Percentiles rank a stretch among this genome's conserved stretches.
phyloP scores from a whole-genome alignment of 2,797 vertebrate species.

The Urocyon cinereoargenteus region DNA sequence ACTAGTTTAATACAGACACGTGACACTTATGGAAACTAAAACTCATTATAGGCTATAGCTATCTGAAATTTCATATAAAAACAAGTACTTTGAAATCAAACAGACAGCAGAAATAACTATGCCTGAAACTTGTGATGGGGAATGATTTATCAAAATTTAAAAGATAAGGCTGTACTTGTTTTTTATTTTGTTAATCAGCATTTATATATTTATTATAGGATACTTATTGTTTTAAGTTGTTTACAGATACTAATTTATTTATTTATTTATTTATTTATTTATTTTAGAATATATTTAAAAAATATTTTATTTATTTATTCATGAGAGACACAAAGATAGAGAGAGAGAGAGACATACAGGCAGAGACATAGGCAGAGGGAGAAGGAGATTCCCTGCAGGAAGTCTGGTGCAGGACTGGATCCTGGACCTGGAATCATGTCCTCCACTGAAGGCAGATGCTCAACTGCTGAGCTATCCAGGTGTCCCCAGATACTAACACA shows the following conservation, averaged over 20 bases:
- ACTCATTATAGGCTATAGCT: conserved; percentile 1
- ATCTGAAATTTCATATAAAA: background rate
- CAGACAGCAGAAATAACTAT: background rate
- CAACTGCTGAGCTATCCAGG: too few relatives aligned
- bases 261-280: background rate
- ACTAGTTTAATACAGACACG: conserved; percentile 65
- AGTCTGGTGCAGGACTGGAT: too few relatives aligned
- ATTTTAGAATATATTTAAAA: too few relatives aligned
- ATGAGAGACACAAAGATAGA: too few relatives aligned
- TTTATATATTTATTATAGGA: background rate
- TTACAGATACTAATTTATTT: background rate
- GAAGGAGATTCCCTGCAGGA: too few relatives aligned
- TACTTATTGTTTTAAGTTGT: background rate
- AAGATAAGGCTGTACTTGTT: background rate
- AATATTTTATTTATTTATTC: too few relatives aligned
- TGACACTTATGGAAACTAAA: conserved; percentile 53
- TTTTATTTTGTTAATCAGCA: background rate
- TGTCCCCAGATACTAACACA: background rate
- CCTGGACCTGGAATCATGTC: too few relatives aligned
- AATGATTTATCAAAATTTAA: background rate
- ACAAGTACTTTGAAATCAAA: background rate
- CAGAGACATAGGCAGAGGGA: too few relatives aligned
- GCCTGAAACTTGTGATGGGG: background rate
- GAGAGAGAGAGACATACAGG: too few relatives aligned
- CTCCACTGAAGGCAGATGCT: too few relatives aligned